phyloP scores from a whole-genome alignment of 2,888 invertebrate genomes.

The Allolobophora icterica region DNA sequence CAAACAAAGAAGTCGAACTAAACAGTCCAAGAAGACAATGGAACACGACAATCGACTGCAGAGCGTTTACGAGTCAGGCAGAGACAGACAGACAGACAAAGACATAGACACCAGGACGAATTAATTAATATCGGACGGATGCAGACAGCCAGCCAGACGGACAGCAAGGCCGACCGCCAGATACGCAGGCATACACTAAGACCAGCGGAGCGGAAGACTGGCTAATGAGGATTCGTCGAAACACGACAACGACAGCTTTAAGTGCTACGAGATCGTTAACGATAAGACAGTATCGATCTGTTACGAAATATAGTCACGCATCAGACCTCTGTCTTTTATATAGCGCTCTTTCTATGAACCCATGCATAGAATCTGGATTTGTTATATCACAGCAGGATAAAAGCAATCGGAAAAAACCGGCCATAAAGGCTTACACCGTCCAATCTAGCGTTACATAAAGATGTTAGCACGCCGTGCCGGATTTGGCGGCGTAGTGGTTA shows the following conservation, averaged over 20 bases:
- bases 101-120: not conserved
- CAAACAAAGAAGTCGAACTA: not conserved
- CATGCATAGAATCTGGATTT: not conserved
- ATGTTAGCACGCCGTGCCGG: not conserved
- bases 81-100: not conserved
- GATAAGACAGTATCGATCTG: not conserved
- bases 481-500: not conserved
- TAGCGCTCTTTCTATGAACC: not conserved
- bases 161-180: not conserved
- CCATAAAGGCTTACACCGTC: not conserved
- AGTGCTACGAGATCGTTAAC: not conserved
- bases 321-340: not conserved
- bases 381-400: not conserved
- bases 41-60: not conserved
- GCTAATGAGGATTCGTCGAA: not conserved
- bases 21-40: not conserved
- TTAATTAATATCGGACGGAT: not conserved
- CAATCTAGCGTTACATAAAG: not conserved
- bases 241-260: not conserved
- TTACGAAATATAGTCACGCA: not conserved
- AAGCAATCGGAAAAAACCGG: not conserved
- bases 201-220: not conserved
- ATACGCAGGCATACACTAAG: not conserved
- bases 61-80: not conserved
- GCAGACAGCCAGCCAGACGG: slow-evolving; percentile 11